phyloP scores from a whole-genome alignment of 2,888 invertebrate species.

The Copidosoma aretas region DNA sequence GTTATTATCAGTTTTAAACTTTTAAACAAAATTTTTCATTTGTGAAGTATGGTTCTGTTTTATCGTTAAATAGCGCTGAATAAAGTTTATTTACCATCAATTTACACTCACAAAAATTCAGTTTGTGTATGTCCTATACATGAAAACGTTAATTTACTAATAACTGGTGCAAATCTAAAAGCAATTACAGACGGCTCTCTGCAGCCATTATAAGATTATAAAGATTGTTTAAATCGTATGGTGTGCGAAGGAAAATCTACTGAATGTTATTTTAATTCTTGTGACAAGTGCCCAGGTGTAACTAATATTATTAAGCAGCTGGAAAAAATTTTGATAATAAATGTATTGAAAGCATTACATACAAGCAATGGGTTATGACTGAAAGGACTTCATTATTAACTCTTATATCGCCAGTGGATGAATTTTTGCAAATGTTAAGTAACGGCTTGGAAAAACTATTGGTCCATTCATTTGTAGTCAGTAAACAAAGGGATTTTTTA shows the following conservation, averaged over 20 bases:
- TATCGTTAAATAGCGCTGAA: too few relatives aligned
- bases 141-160: slow-evolving; percentile 34
- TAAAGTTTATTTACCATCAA: too few relatives aligned
- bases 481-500: too few relatives aligned
- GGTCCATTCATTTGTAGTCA: too few relatives aligned
- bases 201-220: slow-evolving; percentile 13
- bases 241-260: slow-evolving; percentile 23
- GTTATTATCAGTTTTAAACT: too few relatives aligned
- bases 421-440: background rate
- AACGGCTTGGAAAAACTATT: too few relatives aligned
- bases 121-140: slow-evolving; percentile 34
- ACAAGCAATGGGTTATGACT: too few relatives aligned
- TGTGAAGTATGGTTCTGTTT: too few relatives aligned
- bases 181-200: slow-evolving; percentile 9
- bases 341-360: slow-evolving; percentile 4
- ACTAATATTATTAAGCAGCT: background rate
- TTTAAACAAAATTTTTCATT: too few relatives aligned
- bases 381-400: slow-evolving; percentile 1
- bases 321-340: slow-evolving; percentile 11
- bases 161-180: slow-evolving; percentile 4
- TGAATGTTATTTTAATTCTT: slow-evolving; percentile 32
- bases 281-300: slow-evolving; percentile 30
- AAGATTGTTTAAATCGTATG: slow-evolving; percentile 16
- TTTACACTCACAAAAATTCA: background rate
- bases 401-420: background rate